Percentiles rank a stretch among this genome's conserved stretches.
phyloP scores from a whole-genome alignment of 2,113 vertebrate species.

The Garra rufa region DNA sequence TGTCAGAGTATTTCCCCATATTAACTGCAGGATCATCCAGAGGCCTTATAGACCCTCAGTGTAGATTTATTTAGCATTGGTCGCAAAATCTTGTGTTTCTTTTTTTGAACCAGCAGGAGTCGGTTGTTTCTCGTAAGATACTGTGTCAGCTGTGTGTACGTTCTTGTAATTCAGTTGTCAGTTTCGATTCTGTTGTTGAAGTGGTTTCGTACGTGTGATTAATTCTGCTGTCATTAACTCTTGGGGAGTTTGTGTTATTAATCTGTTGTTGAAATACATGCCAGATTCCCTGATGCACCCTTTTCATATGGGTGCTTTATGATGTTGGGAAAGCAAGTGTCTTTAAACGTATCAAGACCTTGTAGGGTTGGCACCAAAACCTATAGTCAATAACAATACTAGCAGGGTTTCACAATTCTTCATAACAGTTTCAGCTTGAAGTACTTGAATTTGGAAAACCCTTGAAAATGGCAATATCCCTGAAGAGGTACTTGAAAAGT shows the following conservation, averaged over 20 bases:
- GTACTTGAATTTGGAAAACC: too few species aligned
- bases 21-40: slow-evolving; percentile 29
- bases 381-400: neutral
- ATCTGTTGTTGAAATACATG: neutral
- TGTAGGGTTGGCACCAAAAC: neutral
- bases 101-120: neutral
- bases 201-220: neutral
- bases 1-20: slow-evolving; percentile 42
- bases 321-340: neutral
- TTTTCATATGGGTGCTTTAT: neutral
- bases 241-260: neutral
- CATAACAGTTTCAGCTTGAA: too few species aligned
- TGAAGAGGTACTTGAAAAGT: too few species aligned
- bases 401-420: neutral
- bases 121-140: neutral
- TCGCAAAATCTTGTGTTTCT: neutral
- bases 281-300: neutral
- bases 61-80: neutral
- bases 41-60: neutral
- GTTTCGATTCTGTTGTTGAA: neutral
- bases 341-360: neutral
- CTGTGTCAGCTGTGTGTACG: neutral
- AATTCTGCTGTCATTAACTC: slow-evolving; percentile 8
- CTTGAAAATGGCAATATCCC: too few species aligned
- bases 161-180: slow-evolving; percentile 20